phyloP scores from a whole-genome alignment of 1,140 invertebrate species.

The Drosophila lowei region DNA sequence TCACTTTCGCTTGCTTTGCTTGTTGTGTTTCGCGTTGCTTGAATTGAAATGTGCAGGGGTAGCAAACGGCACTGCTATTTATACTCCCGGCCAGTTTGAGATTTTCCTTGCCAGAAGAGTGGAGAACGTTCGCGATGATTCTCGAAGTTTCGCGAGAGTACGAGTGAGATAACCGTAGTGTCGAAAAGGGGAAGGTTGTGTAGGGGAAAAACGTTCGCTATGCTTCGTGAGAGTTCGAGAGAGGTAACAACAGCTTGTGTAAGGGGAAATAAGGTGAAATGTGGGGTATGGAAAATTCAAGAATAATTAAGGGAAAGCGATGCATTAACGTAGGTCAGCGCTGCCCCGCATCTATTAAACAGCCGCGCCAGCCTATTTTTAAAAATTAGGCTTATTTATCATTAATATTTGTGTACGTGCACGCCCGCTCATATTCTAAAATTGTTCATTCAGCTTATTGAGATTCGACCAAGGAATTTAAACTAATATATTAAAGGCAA shows the following conservation, averaged over 20 bases:
- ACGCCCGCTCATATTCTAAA: too few species aligned
- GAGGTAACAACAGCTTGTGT: not conserved
- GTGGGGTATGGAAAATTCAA: constrained; percentile 66
- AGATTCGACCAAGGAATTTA: too few species aligned
- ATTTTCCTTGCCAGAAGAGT: constrained; percentile 21
- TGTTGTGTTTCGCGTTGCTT: constrained; percentile 26
- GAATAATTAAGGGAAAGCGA: too few species aligned
- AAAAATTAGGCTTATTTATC: too few species aligned
- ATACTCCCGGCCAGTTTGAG: constrained; percentile 40
- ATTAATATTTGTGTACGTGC: too few species aligned
- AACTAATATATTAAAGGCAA: too few species aligned
- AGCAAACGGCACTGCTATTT: constrained; percentile 44
- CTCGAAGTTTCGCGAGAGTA: constrained; percentile 1
- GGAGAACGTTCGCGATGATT: constrained; percentile 15
- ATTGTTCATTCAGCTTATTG: too few species aligned
- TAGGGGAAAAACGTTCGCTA: constrained; percentile 89
- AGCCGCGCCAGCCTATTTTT: too few species aligned
- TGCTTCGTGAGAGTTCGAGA: constrained; percentile 30
- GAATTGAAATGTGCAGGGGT: constrained; percentile 36
- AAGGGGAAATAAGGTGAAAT: constrained; percentile 6
- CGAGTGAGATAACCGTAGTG: not conserved
- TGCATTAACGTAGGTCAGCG: too few species aligned
- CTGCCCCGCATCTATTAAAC: too few species aligned
- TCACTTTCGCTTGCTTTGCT: constrained; percentile 15
- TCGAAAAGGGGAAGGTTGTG: constrained; percentile 86